Evolutionary conservation across 2,113 vertebrate species (phyloP), one percentile per base, ranked within the genome.

Genomic region (Halichoeres trimaculatus): DNA sequence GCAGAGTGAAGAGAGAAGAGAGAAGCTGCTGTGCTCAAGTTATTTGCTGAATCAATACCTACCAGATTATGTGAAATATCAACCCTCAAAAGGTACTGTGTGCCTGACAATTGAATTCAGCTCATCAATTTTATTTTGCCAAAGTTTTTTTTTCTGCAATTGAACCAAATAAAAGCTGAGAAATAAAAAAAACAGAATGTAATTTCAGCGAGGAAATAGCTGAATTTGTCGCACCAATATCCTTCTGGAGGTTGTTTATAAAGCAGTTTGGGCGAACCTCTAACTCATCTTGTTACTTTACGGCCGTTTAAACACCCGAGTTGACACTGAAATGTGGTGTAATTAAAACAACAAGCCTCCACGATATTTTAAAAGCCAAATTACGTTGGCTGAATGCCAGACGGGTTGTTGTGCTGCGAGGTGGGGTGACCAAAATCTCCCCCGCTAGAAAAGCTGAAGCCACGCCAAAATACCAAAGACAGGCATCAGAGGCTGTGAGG

Each of bases 1-100:
- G 54, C 41, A 48, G 60, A 71, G 73, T 17, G 41, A 50, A 45
- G 41, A 50, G 50, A 63, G 64, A 70, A 20, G 52, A 56, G 62
- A 63, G 74, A 61, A 24, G 69, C 36, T 45, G 69, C 54, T 24
- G 36, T 47, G 64, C 61, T 65, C 57, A 50, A 65, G 72, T 74
- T 83, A 83, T 85, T 81, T 83, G 45, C 73, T 63, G 78, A 75
- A 90, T 90, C 86, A 81, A 90, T 90, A 78, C 10, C 52, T 79
- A 85, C 55, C 11, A 65, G 74, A 83, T 90, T 86, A 88, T 63
- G 66, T 68, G 79, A 85, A 80, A 88, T 78, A 83, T 80, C 76
- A 78, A 69, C 64, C 71, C 8, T 19, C 57, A 57, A 59, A 68
- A 70, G 60, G 36, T 40, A 35, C 24, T 4, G 43, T 60, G 54